Conservation (phyloP, 2,888 invertebrate species). For the Petrolisthes manimaculis region DNA sequence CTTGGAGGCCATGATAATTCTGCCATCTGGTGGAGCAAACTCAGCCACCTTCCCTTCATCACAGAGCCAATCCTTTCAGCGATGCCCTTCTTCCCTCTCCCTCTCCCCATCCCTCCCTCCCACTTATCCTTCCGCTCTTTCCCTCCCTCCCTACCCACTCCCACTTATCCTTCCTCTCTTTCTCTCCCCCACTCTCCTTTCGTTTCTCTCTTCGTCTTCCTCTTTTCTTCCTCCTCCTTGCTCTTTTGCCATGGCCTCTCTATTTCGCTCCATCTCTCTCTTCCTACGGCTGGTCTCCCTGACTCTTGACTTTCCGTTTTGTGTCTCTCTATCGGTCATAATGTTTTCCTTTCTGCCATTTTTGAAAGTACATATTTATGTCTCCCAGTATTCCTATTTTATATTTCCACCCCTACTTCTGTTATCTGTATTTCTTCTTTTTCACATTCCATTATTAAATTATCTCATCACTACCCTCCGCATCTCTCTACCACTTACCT, state of each 20-base stretch:
- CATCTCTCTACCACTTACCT: no score
- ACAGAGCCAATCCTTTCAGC: not conserved
- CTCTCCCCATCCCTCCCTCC: not conserved
- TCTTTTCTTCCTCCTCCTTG: not conserved
- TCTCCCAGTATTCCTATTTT: no score
- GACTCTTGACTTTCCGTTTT: no score
- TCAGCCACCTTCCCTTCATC: not conserved
- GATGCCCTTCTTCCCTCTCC: not conserved
- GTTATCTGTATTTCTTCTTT: no score
- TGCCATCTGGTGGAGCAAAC: not conserved
- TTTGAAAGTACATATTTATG: no score
- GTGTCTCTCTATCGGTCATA: no score
- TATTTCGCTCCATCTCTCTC: conserved; percentile 2
- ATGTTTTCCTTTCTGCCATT: no score
- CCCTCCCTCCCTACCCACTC: no score
- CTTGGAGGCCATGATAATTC: not conserved
- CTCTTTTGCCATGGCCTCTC: not conserved
- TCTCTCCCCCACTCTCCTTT: not conserved
- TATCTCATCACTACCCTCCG: no score
- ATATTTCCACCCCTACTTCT: no score
- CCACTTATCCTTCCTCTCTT: not conserved
- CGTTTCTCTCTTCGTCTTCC: not conserved
- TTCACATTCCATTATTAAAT: no score
- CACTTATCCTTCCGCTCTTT: not conserved
- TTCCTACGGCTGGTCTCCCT: not conserved